A percentile compares a stretch with the other conserved stretches of the same genome.
phyloP scores from a whole-genome alignment of 2,888 invertebrate species.

The Cremastobaeus sp. region DNA sequence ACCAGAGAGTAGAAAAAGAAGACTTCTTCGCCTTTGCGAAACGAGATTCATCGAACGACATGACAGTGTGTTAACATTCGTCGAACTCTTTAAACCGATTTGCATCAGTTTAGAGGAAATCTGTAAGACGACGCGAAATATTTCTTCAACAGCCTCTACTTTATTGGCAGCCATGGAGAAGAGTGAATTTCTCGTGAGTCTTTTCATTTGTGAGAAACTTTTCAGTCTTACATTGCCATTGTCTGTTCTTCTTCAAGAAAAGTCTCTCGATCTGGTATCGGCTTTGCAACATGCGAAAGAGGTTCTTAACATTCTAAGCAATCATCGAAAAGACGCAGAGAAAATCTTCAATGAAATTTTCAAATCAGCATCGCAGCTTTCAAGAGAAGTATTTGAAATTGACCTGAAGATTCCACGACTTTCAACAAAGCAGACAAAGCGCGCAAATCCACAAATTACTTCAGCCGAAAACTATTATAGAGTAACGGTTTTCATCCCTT shows the following conservation, averaged over 20 bases:
- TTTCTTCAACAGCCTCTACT: conserved; percentile 49
- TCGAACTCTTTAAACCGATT: conserved; percentile 14
- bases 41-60: conserved; percentile 32
- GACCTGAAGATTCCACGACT: conserved; percentile 14
- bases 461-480: conserved; percentile 14
- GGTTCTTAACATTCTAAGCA: conserved; percentile 4
- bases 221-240: conserved; percentile 20
- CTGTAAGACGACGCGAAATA: conserved; percentile 5
- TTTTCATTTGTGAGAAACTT: conserved; percentile 28
- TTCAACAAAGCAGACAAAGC: conserved; percentile 20
- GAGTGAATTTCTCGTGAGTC: conserved; percentile 10
- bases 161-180: conserved; percentile 63
- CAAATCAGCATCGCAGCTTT: not conserved
- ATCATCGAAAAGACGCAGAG: conserved; percentile 17
- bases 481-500: no score
- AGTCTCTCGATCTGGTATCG: conserved; percentile 2
- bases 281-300: conserved; percentile 14
- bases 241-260: conserved; percentile 28
- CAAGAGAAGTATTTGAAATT: conserved; percentile 13
- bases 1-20: conserved; percentile 18
- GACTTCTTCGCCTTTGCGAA: conserved; percentile 23
- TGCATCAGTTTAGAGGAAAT: conserved; percentile 25
- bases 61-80: conserved; percentile 22
- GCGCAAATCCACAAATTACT: conserved; percentile 18
- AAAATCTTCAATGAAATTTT: conserved; percentile 30